Evolutionary conservation across 2,888 invertebrate species (phyloP).

Genomic region (Escarpia spicata): DNA sequence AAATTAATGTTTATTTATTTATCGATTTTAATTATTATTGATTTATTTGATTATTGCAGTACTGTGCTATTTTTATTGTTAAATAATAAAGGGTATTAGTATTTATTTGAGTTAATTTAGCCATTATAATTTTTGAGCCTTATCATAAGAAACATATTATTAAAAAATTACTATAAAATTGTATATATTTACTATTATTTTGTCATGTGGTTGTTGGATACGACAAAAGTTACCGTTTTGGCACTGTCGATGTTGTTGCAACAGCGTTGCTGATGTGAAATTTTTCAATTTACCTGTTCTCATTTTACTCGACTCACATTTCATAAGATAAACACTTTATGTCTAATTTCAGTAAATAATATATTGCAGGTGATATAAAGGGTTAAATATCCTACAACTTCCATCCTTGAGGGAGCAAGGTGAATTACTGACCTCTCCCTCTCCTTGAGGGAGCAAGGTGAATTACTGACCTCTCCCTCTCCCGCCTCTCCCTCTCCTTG

Average conservation of each 20-base stretch:
- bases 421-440: too few relatives aligned
- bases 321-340: too few relatives aligned
- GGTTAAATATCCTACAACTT: too few relatives aligned
- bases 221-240: not conserved
- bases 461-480: slow-evolving; percentile 31
- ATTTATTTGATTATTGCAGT: not conserved
- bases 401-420: too few relatives aligned
- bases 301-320: too few relatives aligned
- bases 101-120: not conserved
- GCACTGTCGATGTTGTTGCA: not conserved
- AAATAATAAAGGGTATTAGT: not conserved
- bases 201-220: not conserved
- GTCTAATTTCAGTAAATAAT: too few relatives aligned
- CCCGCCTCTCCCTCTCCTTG: slow-evolving; percentile 30
- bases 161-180: not conserved
- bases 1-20: too few relatives aligned
- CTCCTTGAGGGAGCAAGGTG: not conserved
- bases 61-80: not conserved
- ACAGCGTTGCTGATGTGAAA: not conserved
- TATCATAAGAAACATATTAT: not conserved
- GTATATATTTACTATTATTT: not conserved
- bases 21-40: not conserved
- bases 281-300: too few relatives aligned
- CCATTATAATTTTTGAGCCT: not conserved
- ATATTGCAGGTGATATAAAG: too few relatives aligned